Percentiles rank a stretch among this genome's conserved stretches.
Conservation (phyloP, 2,888 invertebrate genomes). For the Stenoptilia bipunctidactyla region DNA sequence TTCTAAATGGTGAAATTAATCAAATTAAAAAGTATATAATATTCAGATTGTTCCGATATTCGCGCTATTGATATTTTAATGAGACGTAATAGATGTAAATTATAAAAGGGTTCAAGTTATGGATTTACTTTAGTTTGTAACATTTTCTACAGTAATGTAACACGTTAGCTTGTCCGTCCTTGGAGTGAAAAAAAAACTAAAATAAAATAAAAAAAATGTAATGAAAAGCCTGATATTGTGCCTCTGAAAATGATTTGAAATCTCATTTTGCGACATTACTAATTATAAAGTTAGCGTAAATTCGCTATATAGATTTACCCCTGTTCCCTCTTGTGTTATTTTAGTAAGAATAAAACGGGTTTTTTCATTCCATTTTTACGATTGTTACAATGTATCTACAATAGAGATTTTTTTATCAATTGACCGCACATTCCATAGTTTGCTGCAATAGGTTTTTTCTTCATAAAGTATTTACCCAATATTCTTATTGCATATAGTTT, state of each 20-base stretch:
- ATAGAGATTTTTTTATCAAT: slow-evolving; percentile 22
- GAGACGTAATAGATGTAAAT: neutral
- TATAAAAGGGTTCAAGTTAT: neutral
- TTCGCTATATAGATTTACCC: slow-evolving; percentile 10
- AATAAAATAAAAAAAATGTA: too few relatives aligned
- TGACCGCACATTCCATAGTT: slow-evolving; percentile 42
- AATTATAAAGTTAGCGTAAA: slow-evolving; percentile 14
- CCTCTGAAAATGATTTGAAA: slow-evolving; percentile 40
- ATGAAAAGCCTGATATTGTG: slow-evolving; percentile 54
- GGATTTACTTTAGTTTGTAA: slow-evolving; percentile 1
- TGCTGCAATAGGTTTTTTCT: slow-evolving; percentile 42
- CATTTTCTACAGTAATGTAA: slow-evolving; percentile 16
- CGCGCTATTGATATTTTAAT: too few relatives aligned
- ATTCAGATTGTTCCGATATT: too few relatives aligned
- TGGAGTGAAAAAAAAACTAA: slow-evolving; percentile 29
- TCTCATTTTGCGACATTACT: slow-evolving; percentile 34
- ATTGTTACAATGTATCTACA: slow-evolving; percentile 18
- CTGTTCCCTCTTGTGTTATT: neutral
- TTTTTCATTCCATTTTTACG: slow-evolving; percentile 4
- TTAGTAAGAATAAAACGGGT: neutral
- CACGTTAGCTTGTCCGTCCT: slow-evolving; percentile 57
- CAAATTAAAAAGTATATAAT: too few relatives aligned
- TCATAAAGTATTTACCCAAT: neutral
- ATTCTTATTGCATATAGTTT: neutral
- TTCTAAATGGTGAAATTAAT: too few relatives aligned